Conservation (phyloP, 1,140 invertebrate species). For the Bombus turneri region DNA sequence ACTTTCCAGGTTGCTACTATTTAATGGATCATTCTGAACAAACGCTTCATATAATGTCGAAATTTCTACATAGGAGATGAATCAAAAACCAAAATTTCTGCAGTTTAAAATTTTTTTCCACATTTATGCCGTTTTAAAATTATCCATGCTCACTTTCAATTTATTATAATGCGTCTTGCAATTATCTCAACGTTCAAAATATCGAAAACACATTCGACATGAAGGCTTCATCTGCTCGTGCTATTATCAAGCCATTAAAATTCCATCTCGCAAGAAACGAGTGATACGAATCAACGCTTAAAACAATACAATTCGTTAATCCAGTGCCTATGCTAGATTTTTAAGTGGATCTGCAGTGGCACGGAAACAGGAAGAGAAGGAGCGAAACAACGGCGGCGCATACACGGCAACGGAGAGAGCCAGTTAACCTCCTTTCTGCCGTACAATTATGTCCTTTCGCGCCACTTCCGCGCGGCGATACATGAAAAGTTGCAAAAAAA, state of each 20-base stretch:
- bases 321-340: constrained; percentile 16
- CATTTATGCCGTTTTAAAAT: too few relatives aligned
- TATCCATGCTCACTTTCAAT: too few relatives aligned
- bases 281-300: not conserved
- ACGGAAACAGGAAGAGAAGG: not conserved
- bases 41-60: not conserved
- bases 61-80: not conserved
- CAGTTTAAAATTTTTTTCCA: not conserved
- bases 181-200: not conserved
- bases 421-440: constrained; percentile 45
- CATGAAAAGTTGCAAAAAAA: constrained; percentile 25
- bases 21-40: not conserved
- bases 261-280: not conserved
- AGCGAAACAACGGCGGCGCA: constrained; percentile 8
- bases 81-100: not conserved
- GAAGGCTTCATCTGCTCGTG: not conserved
- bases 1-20: not conserved
- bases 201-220: not conserved
- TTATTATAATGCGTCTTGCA: too few relatives aligned
- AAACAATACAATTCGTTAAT: not conserved
- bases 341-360: constrained; percentile 1
- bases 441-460: constrained; percentile 38
- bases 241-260: not conserved
- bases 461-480: constrained; percentile 29
- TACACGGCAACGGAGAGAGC: not conserved